phyloP scores from a whole-genome alignment of 2,113 vertebrate genomes.

The Cyphomyrus discorhynchus region DNA sequence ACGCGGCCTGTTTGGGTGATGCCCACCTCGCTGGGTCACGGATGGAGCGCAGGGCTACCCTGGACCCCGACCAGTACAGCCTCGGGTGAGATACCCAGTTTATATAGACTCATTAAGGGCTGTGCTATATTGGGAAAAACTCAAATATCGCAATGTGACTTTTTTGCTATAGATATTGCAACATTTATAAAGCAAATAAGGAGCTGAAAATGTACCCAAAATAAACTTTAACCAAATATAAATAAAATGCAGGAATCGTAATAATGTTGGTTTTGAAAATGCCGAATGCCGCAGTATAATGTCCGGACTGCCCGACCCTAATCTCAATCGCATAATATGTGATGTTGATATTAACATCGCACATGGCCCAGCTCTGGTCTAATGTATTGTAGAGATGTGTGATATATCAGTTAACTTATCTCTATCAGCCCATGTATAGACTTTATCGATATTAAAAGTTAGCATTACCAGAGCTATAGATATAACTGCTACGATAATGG shows the following conservation, averaged over 20 bases:
- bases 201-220: background rate
- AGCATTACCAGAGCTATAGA: background rate
- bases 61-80: constrained; percentile 90
- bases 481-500: background rate
- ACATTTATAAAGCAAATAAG: too few species aligned
- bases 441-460: background rate
- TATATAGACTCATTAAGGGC: background rate
- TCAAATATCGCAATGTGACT: too few species aligned
- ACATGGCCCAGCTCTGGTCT: background rate
- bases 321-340: too few species aligned
- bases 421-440: too few species aligned
- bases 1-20: constrained; percentile 77
- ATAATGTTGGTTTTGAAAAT: background rate
- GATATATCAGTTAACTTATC: background rate
- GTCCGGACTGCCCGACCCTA: background rate
- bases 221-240: background rate
- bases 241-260: background rate
- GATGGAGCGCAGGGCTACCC: constrained; percentile 74
- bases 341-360: background rate
- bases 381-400: background rate
- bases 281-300: background rate
- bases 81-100: constrained; percentile 67
- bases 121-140: background rate
- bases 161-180: too few species aligned
- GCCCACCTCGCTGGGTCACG: constrained; percentile 68